Base-by-base conservation (phyloP, 1,140 invertebrate genomes). In the Macrotrachela quadricornifera region DNA sequence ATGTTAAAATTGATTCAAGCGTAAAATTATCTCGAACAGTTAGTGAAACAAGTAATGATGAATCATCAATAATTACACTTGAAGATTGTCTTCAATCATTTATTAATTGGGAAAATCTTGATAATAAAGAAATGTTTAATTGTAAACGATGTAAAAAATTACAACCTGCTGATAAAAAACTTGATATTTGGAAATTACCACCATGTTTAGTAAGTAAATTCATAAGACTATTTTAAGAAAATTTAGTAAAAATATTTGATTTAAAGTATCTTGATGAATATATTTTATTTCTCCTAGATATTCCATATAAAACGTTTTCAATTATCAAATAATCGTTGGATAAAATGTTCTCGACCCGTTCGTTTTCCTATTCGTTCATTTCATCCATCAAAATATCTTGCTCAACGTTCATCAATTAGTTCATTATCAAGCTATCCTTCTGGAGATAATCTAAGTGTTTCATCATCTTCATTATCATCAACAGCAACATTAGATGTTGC, bases 71-170 rank as follows among this genome's bases (percentile, higher is more conserved):
- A 0, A 82, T 96, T 0, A 82, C 80, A 17, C 73, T 97, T 8
- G 80, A 91, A 61, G 86, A 96, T 70, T 97, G 92, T 67, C 74
- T 97, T 47, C 80, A 84, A 8, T 86, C 86, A n/a, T 96, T 96
- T 67, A 96, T 96, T 66, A 91, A 87, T 59, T 85, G 85, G 0
- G 92, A 97, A 67, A 87, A 95, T 69, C 77, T 97, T 1, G 91
- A 94, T 68, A 91, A 88, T 40, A 90, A 96, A 63, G 94, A 96
- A 63, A 94, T 94, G 87, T 95, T 95, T 67, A 85, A 85, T 62
- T 94, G 87, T 74, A 86, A 90, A 61, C 85, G 85, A 61, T 94
- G 87, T 69, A 86, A 87, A 65, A 94, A 91, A 65, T 79, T 79
- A 30, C 82, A 84, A 64, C 76, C 80, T 44, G 83, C 84, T 30